phyloP scores from a whole-genome alignment of 2,113 vertebrate species.

The Poeciliopsis retropinna region DNA sequence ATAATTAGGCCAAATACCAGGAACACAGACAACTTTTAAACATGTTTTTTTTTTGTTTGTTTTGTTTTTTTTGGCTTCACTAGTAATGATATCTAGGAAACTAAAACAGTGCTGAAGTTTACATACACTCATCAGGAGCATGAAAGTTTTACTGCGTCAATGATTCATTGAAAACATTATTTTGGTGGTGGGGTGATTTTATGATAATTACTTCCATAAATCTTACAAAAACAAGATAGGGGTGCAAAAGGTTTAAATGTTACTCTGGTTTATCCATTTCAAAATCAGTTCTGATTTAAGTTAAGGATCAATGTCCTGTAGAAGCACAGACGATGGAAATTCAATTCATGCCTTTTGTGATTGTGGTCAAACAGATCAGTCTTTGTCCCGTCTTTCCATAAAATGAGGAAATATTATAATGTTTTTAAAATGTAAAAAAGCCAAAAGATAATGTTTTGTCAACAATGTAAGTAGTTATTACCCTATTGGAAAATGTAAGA shows the following conservation, averaged over 20 bases:
- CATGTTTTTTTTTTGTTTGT: not conserved
- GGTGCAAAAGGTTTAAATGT: not conserved
- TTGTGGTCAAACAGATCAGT: no score
- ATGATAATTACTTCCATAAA: not conserved
- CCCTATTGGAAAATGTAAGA: no score
- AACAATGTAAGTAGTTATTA: no score
- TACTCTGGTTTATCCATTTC: not conserved
- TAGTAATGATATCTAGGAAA: conserved; percentile 53
- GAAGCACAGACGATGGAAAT: no score
- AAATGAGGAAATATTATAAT: no score
- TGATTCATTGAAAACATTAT: not conserved
- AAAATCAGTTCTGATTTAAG: no score
- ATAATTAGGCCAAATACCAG: conserved; percentile 34
- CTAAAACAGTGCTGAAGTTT: conserved; percentile 13
- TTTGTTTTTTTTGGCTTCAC: conserved; percentile 53
- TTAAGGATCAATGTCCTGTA: no score
- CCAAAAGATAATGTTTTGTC: no score
- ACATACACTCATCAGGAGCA: not conserved
- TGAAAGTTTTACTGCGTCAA: not conserved
- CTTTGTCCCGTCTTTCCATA: no score
- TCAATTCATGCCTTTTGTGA: no score
- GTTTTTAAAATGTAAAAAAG: no score
- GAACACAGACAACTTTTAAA: conserved; percentile 53
- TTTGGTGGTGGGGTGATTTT: not conserved
- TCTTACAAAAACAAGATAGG: not conserved